Conservation (phyloP, 2,797 vertebrate species). For the Cheirogaleus major region DNA sequence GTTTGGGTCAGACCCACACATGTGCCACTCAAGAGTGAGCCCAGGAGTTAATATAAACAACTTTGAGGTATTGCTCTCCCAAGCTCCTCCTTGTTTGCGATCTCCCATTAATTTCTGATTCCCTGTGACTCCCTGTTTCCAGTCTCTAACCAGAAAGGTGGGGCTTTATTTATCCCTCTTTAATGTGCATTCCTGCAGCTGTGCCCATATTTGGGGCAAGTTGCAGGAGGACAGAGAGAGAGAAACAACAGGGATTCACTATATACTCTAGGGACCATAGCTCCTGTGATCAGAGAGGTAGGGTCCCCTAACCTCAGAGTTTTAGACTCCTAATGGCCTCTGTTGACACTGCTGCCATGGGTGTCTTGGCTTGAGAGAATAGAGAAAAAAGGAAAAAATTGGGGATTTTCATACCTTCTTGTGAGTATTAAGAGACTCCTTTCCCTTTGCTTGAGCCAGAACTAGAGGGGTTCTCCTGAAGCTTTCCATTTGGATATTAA, state of each 20-base stretch:
- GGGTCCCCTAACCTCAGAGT: not conserved
- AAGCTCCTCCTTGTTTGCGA: not conserved
- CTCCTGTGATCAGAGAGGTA: not conserved
- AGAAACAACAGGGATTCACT: not conserved
- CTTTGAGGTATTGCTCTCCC: not conserved
- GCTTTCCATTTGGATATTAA: not conserved
- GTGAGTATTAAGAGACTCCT: not conserved
- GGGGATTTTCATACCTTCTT: not conserved
- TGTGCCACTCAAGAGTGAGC: not conserved
- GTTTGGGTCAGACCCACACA: not conserved
- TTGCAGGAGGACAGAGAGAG: not conserved
- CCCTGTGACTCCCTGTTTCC: not conserved
- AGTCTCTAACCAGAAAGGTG: not conserved
- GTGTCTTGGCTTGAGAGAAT: not conserved
- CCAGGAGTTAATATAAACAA: not conserved
- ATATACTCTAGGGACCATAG: not conserved
- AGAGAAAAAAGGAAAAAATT: not conserved
- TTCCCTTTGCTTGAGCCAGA: not conserved
- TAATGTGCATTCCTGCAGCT: not conserved
- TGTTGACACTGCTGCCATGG: not conserved
- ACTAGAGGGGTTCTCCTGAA: not conserved
- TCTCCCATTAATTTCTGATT: constrained; percentile 22
- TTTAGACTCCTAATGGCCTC: not conserved
- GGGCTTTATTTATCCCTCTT: not conserved
- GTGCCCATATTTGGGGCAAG: not conserved